Evolutionary conservation across 2,888 invertebrate genomes (phyloP), one percentile per base, ranked within the genome.

Genomic region (Marasmarcha lunaedactyla): DNA sequence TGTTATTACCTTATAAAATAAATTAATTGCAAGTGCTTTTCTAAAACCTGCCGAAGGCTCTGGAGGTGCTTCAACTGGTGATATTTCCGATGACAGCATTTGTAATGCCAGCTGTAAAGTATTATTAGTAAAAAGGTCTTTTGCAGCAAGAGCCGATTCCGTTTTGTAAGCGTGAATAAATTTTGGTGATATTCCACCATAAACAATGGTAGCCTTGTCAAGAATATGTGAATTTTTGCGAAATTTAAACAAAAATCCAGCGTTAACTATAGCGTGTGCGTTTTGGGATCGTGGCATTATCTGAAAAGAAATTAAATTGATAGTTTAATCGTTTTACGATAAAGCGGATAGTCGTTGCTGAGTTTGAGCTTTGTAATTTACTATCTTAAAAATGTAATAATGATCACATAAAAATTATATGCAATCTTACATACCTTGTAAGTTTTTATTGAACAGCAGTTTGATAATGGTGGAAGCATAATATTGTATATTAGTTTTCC

Each of bases 281-380:
- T 89, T 91, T 71, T 90, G 90, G 1, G 88, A 85, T 42, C 90
- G 74, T 1, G 89, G 88, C 86, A 89, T 90, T 37, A 92, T 87
- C 91, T 92, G 54, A n/a, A 56, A 63, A 37, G 14, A 1, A 37
- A 38, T 38, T 25, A 20, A n/a, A 34, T 38, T n/a, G 25, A 37
- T 9, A n/a, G 4, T 27, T 25, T 34, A 15, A 13, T 37, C 34
- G 6, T 25, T 25, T 25, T 25, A 9, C 6, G 25, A 25, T 25
- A 25, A n/a, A n/a, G n/a, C n/a, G n/a, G n/a, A n/a, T n/a, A n/a
- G n/a, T n/a, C n/a, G n/a, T n/a, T n/a, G n/a, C n/a, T n/a, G n/a
- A n/a, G n/a, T n/a, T n/a, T n/a, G n/a, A n/a, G n/a, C n/a, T n/a
- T n/a, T n/a, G n/a, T n/a, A n/a, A n/a, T n/a, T n/a, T n/a, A n/a